phyloP scores from a whole-genome alignment of 2,113 vertebrate species.

The Puntigrus tetrazona region DNA sequence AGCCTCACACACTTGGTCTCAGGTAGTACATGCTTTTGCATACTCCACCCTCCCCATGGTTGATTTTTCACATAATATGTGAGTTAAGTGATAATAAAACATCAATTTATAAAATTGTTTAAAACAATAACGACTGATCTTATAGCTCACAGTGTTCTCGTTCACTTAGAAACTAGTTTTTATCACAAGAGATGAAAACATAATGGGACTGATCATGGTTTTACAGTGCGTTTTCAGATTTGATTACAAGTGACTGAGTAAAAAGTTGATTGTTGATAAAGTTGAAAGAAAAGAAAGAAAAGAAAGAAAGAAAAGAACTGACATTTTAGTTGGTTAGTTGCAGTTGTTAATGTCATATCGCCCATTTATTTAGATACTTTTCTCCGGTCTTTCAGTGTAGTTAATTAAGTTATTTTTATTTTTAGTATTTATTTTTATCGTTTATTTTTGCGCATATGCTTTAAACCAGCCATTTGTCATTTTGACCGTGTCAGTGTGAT shows the following conservation, averaged over 20 bases:
- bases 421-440: too few species aligned
- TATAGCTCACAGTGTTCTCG: neutral
- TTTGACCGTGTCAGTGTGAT: neutral
- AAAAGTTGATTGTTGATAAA: neutral
- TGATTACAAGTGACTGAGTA: too few species aligned
- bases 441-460: neutral
- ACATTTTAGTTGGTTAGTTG: too few species aligned
- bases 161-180: neutral
- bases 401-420: too few species aligned
- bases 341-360: too few species aligned
- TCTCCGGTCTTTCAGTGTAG: too few species aligned
- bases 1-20: constrained; percentile 35
- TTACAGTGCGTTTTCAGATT: neutral
- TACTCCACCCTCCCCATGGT: neutral
- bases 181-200: neutral
- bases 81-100: too few species aligned
- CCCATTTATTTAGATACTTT: too few species aligned
- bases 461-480: neutral
- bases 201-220: neutral
- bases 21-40: neutral
- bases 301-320: too few species aligned
- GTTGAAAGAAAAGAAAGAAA: neutral
- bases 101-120: too few species aligned
- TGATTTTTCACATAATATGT: neutral
- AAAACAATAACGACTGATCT: too few species aligned